Conservation (phyloP, 2,797 vertebrate species). For the Sebastes matsubarae region DNA sequence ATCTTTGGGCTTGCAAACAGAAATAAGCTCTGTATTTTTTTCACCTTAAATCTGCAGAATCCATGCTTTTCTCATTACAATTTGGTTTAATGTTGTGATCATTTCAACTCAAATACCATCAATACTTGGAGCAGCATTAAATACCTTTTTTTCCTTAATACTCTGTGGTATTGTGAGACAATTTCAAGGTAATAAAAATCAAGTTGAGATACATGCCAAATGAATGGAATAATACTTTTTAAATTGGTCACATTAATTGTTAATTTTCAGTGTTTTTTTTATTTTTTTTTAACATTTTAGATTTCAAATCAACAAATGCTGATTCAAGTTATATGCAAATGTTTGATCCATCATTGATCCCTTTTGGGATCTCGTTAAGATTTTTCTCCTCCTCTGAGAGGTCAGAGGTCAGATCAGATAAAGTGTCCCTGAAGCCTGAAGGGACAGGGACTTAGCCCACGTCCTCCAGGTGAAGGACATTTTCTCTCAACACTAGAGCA, state of each 20-base stretch:
- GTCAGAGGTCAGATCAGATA: conserved; percentile 14
- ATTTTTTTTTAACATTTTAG: background rate
- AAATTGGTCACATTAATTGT: conserved; percentile 12
- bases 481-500: background rate
- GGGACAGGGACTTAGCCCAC: background rate
- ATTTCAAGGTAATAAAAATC: conserved; percentile 27
- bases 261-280: background rate
- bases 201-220: conserved; percentile 41
- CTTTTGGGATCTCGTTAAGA: background rate
- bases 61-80: conserved; percentile 18
- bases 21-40: conserved; percentile 32
- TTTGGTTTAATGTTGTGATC: conserved; percentile 30
- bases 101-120: conserved; percentile 24
- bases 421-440: conserved; percentile 14
- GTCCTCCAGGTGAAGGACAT: background rate
- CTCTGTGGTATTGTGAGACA: conserved; percentile 33
- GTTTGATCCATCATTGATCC: conserved; percentile 5
- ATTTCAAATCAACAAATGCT: conserved; percentile 37
- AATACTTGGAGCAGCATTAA: conserved; percentile 47
- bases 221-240: conserved; percentile 20
- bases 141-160: conserved; percentile 33
- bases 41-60: conserved; percentile 36
- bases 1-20: conserved; percentile 73
- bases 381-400: conserved; percentile 14
- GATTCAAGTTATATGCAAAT: conserved; percentile 44